Evolutionary conservation across 2,888 invertebrate genomes (phyloP).

Genomic region (Cheilosia variabilis): DNA sequence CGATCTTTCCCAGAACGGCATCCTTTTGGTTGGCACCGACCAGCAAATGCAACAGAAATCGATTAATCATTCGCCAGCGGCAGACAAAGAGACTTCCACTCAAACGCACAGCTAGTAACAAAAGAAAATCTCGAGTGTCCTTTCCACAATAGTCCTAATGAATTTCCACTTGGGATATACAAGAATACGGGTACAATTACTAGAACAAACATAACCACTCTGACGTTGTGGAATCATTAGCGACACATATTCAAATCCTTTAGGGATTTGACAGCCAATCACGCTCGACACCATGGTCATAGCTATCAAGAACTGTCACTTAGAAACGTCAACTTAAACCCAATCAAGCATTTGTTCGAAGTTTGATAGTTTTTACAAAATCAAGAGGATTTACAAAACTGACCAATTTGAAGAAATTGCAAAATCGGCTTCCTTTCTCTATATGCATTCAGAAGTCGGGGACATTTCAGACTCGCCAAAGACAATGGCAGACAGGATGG

Average conservation of each 20-base stretch:
- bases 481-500: constrained; percentile 32
- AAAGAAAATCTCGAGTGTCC: constrained; percentile 51
- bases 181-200: neutral
- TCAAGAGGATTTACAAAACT: no score
- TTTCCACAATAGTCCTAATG: constrained; percentile 69
- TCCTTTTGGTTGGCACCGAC: constrained; percentile 36
- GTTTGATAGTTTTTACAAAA: neutral
- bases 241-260: constrained; percentile 3
- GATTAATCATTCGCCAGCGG: constrained; percentile 59
- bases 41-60: constrained; percentile 27
- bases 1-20: constrained; percentile 39
- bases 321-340: neutral
- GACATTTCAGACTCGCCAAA: constrained; percentile 49
- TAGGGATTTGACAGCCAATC: constrained; percentile 16
- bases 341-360: neutral
- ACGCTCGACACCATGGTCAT: neutral
- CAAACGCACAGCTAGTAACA: constrained; percentile 33
- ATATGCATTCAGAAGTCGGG: constrained; percentile 19
- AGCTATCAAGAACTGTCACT: constrained; percentile 26
- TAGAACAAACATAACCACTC: constrained; percentile 53
- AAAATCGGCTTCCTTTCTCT: constrained; percentile 3
- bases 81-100: constrained; percentile 32
- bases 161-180: constrained; percentile 44
- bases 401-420: neutral
- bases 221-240: constrained; percentile 44